A percentile compares a stretch with the other conserved stretches of the same genome.
These are phyloP conservation scores for Phaedon cochleariae DNA, from an alignment of 2,888 invertebrate genomes.

Conservation along the genomic window DNA sequence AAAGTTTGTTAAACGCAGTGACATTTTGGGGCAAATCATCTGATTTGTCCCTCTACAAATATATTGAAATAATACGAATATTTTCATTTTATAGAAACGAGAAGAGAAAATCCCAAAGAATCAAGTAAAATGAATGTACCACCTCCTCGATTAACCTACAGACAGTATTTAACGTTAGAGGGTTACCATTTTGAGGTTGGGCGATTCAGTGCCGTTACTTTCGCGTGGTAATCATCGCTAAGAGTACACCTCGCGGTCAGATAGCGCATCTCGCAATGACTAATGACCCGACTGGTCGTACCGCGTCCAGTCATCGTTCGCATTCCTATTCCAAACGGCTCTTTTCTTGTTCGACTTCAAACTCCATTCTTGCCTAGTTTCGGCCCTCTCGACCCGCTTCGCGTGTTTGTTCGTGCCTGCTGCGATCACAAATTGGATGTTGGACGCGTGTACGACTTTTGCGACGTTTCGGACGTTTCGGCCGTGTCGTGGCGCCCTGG, in stretches of 20 bases:
- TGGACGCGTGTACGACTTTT: background rate
- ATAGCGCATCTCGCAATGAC: conserved; percentile 61
- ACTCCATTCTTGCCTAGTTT: too few species aligned
- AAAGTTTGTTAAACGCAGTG: too few species aligned
- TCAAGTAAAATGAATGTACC: too few species aligned
- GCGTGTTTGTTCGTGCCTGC: conserved; percentile 70
- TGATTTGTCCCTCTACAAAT: too few species aligned
- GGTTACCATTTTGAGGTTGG: background rate
- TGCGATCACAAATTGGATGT: conserved; percentile 72
- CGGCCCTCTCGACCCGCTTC: conserved; percentile 58
- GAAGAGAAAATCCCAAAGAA: too few species aligned
- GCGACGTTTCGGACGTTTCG: background rate
- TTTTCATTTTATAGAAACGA: too few species aligned
- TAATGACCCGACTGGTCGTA: conserved; percentile 61
- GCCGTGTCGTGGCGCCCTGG: too few species aligned
- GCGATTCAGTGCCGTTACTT: conserved; percentile 3
- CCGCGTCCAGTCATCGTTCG: conserved; percentile 71
- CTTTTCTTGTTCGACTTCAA: too few species aligned
- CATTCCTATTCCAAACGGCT: too few species aligned
- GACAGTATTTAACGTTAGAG: background rate
- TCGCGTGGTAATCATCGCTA: conserved; percentile 58
- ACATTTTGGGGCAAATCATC: too few species aligned
- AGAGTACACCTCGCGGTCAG: conserved; percentile 60
- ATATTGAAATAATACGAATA: too few species aligned
- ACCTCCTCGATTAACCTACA: too few species aligned